These are phyloP conservation scores for Gopherus flavomarginatus DNA, from an alignment of 2,113 vertebrate genomes.

Conservation along the genomic window DNA sequence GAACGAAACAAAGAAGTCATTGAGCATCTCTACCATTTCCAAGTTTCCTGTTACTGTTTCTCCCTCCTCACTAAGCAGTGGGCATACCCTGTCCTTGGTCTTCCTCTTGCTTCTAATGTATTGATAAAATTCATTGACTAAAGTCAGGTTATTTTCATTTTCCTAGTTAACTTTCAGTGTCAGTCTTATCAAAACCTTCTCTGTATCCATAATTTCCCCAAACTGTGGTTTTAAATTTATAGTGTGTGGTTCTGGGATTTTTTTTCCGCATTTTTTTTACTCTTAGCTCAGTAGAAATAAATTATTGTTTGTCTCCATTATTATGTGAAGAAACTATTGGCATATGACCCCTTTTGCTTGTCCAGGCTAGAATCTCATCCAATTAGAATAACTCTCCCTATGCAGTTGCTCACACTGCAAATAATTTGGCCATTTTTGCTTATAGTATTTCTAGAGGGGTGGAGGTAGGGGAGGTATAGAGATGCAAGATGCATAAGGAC, in stretches of 20 bases:
- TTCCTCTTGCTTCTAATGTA: no score
- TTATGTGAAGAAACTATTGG: conserved; percentile 13
- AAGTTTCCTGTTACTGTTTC: no score
- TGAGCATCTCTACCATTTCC: no score
- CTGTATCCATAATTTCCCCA: neutral
- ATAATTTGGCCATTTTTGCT: neutral
- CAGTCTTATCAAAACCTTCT: neutral
- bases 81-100: no score
- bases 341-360: neutral
- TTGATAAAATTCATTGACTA: neutral
- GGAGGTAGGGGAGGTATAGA: neutral
- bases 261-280: neutral
- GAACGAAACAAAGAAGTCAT: no score
- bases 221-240: neutral
- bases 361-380: neutral
- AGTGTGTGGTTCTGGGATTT: rapidly evolving
- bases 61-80: no score
- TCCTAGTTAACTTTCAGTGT: rapidly evolving
- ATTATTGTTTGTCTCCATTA: neutral
- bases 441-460: neutral
- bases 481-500: neutral
- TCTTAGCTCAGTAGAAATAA: neutral
- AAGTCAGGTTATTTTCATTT: neutral
- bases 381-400: neutral
- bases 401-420: neutral